These are phyloP conservation scores for Bombus turneri DNA, from an alignment of 1,140 invertebrate genomes.

Conservation along the genomic window DNA sequence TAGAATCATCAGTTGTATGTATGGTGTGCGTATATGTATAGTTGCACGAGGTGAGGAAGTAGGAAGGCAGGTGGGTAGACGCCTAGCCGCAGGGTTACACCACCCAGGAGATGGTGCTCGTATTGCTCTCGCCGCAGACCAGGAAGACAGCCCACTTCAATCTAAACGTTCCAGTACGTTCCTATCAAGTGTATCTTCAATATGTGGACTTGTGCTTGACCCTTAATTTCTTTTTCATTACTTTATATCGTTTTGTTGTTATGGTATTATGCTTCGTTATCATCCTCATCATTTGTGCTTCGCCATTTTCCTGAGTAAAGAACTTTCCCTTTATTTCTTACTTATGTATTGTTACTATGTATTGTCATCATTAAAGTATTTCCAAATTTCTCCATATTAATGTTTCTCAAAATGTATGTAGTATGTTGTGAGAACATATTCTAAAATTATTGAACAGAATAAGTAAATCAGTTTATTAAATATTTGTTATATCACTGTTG, in stretches of 20 bases:
- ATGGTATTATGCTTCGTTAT: constrained; percentile 32
- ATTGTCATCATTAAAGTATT: not conserved
- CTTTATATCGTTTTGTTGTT: constrained; percentile 27
- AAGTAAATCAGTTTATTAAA: constrained; percentile 7
- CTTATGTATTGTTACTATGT: not conserved
- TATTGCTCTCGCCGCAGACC: constrained; percentile 84
- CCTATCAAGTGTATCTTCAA: constrained; percentile 69
- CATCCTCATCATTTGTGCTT: not conserved
- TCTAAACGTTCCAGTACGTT: constrained; percentile 91
- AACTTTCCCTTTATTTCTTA: not conserved
- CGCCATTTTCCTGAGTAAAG: not conserved
- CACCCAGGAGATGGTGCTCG: constrained; percentile 83
- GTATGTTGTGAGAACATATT: not conserved
- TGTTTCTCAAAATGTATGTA: not conserved
- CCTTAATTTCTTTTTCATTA: constrained; percentile 39
- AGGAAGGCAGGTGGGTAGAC: constrained; percentile 84
- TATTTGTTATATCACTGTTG: not conserved
- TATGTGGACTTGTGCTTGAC: constrained; percentile 43
- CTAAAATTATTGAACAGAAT: not conserved
- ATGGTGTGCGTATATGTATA: constrained; percentile 81
- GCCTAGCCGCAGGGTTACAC: constrained; percentile 85
- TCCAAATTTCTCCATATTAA: not conserved
- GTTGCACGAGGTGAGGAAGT: constrained; percentile 84
- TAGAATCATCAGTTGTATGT: constrained; percentile 58
- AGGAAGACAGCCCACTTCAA: constrained; percentile 90